phyloP scores from a whole-genome alignment of 2,888 invertebrate genomes.

The Orthonevra nobilis region DNA sequence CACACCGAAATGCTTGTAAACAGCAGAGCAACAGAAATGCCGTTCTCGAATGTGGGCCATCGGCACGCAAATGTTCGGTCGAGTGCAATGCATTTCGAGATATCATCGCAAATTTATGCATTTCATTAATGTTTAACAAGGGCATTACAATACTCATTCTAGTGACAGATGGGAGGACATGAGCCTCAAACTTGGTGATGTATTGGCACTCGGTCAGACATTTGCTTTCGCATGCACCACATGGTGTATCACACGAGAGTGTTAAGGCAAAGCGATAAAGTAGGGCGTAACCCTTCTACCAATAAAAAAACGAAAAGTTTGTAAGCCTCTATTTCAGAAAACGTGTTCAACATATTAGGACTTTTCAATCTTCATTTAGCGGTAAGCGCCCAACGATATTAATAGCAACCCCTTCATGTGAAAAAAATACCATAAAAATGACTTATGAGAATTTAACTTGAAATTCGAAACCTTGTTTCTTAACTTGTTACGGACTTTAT shows the following conservation, averaged over 20 bases:
- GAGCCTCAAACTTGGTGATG: conserved; percentile 58
- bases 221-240: conserved; percentile 35
- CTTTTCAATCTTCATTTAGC: conserved; percentile 36
- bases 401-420: conserved; percentile 43
- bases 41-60: conserved; percentile 49
- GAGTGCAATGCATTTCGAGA: conserved; percentile 63
- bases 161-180: conserved; percentile 69
- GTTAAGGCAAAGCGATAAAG: conserved; percentile 1
- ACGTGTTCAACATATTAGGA: conserved; percentile 31
- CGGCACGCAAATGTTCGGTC: conserved; percentile 49
- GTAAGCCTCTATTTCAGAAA: conserved; percentile 2
- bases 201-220: conserved; percentile 61
- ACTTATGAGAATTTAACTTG: conserved; percentile 60
- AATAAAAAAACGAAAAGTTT: conserved; percentile 31
- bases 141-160: conserved; percentile 66
- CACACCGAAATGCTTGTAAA: conserved; percentile 52
- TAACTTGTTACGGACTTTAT: conserved; percentile 54
- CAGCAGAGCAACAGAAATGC: conserved; percentile 39
- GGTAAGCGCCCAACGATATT: conserved; percentile 9
- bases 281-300: not conserved
- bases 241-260: conserved; percentile 32
- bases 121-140: conserved; percentile 70
- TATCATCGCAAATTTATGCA: conserved; percentile 70
- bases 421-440: conserved; percentile 58
- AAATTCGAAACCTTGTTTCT: conserved; percentile 54